phyloP scores from a whole-genome alignment of 1,140 invertebrate genomes.

The Drosophila persimilis region DNA sequence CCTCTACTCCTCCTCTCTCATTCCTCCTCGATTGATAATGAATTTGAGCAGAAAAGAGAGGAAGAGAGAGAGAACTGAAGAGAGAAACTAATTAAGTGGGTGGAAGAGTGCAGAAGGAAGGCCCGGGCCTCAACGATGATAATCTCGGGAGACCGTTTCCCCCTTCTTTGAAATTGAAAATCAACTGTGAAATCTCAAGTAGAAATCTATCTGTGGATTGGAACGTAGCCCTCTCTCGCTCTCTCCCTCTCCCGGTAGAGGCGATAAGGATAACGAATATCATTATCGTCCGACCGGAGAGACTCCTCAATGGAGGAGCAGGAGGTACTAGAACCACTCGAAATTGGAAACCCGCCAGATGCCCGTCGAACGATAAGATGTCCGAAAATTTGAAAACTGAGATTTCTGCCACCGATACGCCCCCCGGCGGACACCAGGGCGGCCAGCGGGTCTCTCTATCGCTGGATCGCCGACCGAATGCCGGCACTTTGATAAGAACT shows the following conservation, averaged over 20 bases:
- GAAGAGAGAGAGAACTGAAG: not conserved
- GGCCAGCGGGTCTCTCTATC: too few species aligned
- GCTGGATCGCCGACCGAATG: too few species aligned
- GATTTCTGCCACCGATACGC: slow-evolving; percentile 52
- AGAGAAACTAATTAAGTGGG: not conserved
- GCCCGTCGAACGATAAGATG: slow-evolving; percentile 58
- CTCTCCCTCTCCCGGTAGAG: not conserved
- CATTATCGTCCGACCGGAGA: not conserved
- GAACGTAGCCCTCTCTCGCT: slow-evolving; percentile 20
- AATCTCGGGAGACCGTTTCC: slow-evolving; percentile 42
- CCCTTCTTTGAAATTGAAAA: slow-evolving; percentile 51
- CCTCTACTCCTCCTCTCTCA: slow-evolving; percentile 1
- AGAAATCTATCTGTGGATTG: slow-evolving; percentile 22
- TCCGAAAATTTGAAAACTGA: slow-evolving; percentile 56
- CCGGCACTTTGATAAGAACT: too few species aligned
- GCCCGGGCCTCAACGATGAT: slow-evolving; percentile 18
- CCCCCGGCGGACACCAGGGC: not conserved
- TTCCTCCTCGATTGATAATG: slow-evolving; percentile 58
- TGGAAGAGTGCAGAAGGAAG: too few species aligned
- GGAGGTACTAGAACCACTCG: slow-evolving; percentile 32
- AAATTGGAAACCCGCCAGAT: slow-evolving; percentile 63
- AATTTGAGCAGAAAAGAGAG: slow-evolving; percentile 35
- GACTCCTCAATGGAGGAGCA: slow-evolving; percentile 28
- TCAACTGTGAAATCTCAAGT: slow-evolving; percentile 52
- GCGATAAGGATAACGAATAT: too few species aligned